These are phyloP conservation scores for Erpornis zantholeuca DNA, from an alignment of 2,113 vertebrate species.

Conservation along the genomic window DNA sequence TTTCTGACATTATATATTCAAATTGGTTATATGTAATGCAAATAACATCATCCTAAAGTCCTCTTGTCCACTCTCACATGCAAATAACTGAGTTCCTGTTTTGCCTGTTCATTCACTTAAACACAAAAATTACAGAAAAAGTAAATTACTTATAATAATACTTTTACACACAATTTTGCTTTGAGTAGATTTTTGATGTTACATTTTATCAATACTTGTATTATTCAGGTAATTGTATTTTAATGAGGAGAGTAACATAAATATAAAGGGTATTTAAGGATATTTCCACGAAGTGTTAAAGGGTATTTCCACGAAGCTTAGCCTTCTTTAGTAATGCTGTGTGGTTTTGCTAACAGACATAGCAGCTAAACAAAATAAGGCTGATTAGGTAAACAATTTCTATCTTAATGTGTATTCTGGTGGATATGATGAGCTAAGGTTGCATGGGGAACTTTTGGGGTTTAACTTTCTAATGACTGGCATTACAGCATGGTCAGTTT, in stretches of 20 bases:
- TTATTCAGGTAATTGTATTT: neutral
- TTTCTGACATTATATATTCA: neutral
- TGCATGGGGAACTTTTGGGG: neutral
- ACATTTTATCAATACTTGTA: neutral
- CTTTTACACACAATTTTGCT: neutral
- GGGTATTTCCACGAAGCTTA: neutral
- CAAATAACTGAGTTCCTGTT: neutral
- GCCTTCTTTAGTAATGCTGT: neutral
- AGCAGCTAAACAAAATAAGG: neutral
- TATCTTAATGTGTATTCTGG: neutral
- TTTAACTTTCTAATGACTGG: neutral
- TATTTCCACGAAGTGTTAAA: no score
- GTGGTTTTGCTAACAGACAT: neutral
- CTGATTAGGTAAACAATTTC: neutral
- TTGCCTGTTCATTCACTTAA: neutral
- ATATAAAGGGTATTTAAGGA: no score
- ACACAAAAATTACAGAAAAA: neutral
- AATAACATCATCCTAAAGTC: neutral
- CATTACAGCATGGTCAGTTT: neutral
- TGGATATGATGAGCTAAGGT: neutral
- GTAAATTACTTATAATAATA: neutral
- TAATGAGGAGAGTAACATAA: neutral
- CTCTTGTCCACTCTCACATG: neutral
- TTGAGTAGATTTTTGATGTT: neutral
- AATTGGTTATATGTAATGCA: neutral